Conservation (phyloP, 2,113 vertebrate genomes). For the Hiodon tergisus region DNA sequence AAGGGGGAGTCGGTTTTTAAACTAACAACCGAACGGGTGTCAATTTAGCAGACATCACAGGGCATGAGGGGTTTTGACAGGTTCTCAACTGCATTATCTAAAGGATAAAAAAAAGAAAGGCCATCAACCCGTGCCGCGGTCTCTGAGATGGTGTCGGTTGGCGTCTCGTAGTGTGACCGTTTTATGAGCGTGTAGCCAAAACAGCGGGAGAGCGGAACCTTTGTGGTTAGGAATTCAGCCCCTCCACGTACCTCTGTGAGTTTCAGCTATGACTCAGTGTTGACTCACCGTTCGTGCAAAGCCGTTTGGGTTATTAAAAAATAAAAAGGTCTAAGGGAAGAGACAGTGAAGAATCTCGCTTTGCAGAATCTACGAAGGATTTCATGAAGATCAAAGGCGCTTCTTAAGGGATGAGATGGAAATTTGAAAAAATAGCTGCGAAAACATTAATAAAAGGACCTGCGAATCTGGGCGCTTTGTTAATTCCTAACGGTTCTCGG, state of each 20-base stretch:
- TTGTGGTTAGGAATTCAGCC: neutral
- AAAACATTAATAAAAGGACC: neutral
- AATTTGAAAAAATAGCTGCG: neutral
- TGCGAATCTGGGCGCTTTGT: neutral
- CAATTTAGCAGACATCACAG: too few relatives aligned
- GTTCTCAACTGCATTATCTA: too few relatives aligned
- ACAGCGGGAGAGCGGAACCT: neutral
- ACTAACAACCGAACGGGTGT: too few relatives aligned
- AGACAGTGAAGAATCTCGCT: slow-evolving; percentile 13
- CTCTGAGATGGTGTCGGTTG: too few relatives aligned
- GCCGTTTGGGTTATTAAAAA: neutral
- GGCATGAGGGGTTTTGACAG: too few relatives aligned
- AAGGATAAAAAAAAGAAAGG: too few relatives aligned
- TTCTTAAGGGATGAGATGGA: neutral
- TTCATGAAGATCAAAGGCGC: slow-evolving; percentile 2
- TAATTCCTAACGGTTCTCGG: neutral
- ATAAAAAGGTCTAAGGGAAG: slow-evolving; percentile 17
- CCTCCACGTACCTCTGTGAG: neutral
- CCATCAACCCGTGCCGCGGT: too few relatives aligned
- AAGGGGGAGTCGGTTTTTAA: too few relatives aligned
- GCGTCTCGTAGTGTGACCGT: too few relatives aligned
- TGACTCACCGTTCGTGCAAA: slow-evolving; percentile 6
- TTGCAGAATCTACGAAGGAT: neutral
- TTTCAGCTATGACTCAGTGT: slow-evolving; percentile 11
- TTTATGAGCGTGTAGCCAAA: too few relatives aligned